These are phyloP conservation scores for Drosophila recens DNA, from an alignment of 2,888 invertebrate genomes.

Conservation along the genomic window DNA sequence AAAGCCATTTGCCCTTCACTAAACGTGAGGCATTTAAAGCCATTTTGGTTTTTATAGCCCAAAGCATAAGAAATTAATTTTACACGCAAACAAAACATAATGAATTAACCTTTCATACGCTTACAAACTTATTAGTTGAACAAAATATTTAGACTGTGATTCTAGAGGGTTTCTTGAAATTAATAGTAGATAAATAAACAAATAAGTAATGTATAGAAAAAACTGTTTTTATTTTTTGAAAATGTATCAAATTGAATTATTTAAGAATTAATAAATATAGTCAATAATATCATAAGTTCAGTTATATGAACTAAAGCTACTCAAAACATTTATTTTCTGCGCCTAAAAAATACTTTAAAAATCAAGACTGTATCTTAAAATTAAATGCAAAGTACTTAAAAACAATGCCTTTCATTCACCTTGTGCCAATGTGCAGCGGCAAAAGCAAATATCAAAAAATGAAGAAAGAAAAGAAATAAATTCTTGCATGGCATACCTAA, in stretches of 20 bases:
- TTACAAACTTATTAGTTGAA: background rate
- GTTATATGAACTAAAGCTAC: background rate
- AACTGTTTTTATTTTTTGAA: background rate
- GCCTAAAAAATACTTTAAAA: background rate
- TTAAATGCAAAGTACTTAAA: background rate
- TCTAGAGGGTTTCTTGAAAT: background rate
- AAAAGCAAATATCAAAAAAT: too few species aligned
- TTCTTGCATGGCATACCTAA: slow-evolving; percentile 56
- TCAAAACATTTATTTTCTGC: background rate
- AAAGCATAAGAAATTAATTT: slow-evolving; percentile 35
- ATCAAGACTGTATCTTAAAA: background rate
- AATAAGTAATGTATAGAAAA: background rate
- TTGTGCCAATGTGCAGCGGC: slow-evolving; percentile 9
- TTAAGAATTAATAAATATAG: too few species aligned
- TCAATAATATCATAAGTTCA: background rate
- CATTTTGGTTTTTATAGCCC: slow-evolving; percentile 12
- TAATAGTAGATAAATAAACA: background rate
- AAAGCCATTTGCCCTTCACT: slow-evolving; percentile 55
- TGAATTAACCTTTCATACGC: background rate
- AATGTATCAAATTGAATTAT: too few species aligned
- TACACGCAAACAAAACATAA: slow-evolving; percentile 44
- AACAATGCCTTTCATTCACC: background rate
- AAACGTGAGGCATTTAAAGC: slow-evolving; percentile 55
- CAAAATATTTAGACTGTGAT: slow-evolving; percentile 1
- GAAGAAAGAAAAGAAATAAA: slow-evolving; percentile 10